Evolutionary conservation across 2,888 invertebrate species (phyloP), one percentile per base, ranked within the genome.

Genomic region (Zootermopsis nevadensis): DNA sequence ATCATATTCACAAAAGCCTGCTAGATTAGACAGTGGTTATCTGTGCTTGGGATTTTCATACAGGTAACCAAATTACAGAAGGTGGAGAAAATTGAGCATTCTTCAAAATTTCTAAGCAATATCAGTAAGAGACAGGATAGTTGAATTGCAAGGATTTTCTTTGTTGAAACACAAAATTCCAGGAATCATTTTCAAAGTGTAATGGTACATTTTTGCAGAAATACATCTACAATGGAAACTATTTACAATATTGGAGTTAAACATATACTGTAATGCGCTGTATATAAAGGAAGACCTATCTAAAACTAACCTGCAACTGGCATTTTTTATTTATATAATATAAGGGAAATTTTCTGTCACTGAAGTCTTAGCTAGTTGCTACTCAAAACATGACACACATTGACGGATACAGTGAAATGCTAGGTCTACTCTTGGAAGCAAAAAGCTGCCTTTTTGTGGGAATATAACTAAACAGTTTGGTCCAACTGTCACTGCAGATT

Each of bases 201-300:
- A 84, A 85, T 84, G 60, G 82, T 85, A 85, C 84, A 84, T 83
- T 83, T 81, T 85, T 85, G 84, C 85, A 85, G 85, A 84, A 84
- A 83, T 85, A 85, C 84, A 83, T 85, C 85, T 85, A 85, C 85
- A 85, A 42, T 85, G 84, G 84, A 84, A 85, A 84, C 81, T 85
- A 85, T 84, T 82, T 85, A 85, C 82, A 82, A 80, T 82, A 84
- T 84, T 83, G 74, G 81, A 85, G 85, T 84, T 83, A 83, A 84
- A 85, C 84, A 85, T 80, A 77, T 82, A 79, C 79, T 84, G 76
- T 81, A 82, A 83, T 82, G 83, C 85, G 80, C 83, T 83, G 85
- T 85, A 84, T 84, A 83, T 80, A 85, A 84, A 85, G 85, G 85
- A 85, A 85, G 85, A 85, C 85, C 85, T 84, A 84, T 74, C 85